Conservation (phyloP, 1,140 invertebrate genomes). For the Zeugodacus cucurbitae region DNA sequence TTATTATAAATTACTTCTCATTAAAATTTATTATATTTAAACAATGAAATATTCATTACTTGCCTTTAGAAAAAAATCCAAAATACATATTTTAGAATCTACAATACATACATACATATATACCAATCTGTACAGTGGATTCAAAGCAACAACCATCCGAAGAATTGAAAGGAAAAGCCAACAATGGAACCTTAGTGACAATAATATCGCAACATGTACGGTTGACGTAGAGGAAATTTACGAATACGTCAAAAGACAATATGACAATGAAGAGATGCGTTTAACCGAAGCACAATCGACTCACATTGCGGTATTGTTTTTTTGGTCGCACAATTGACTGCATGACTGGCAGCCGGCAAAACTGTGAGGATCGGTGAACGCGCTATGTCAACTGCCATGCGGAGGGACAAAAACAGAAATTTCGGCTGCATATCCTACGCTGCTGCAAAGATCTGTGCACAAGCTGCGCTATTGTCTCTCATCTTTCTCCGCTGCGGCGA, state of each 20-base stretch:
- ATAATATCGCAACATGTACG: neutral
- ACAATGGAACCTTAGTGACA: neutral
- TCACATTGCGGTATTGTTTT: constrained; percentile 4
- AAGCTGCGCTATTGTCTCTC: neutral
- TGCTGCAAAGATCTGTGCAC: neutral
- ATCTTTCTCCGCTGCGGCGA: neutral
- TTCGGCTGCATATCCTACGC: neutral
- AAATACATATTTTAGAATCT: too few species aligned
- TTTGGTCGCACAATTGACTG: neutral
- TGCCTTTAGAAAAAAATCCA: too few species aligned
- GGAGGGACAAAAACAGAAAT: neutral
- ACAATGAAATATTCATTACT: too few species aligned
- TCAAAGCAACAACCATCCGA: neutral
- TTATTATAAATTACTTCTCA: too few species aligned
- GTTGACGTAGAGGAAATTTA: neutral
- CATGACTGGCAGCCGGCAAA: neutral
- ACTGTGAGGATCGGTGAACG: neutral
- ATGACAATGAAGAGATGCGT: neutral
- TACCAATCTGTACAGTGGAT: too few species aligned
- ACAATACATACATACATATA: neutral
- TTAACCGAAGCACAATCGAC: neutral
- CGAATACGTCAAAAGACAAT: constrained; percentile 11
- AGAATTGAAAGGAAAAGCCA: neutral
- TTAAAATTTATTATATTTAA: too few species aligned
- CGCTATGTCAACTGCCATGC: neutral